These are phyloP conservation scores for Drosophila auraria DNA, from an alignment of 1,140 invertebrate genomes.

Conservation along the genomic window DNA sequence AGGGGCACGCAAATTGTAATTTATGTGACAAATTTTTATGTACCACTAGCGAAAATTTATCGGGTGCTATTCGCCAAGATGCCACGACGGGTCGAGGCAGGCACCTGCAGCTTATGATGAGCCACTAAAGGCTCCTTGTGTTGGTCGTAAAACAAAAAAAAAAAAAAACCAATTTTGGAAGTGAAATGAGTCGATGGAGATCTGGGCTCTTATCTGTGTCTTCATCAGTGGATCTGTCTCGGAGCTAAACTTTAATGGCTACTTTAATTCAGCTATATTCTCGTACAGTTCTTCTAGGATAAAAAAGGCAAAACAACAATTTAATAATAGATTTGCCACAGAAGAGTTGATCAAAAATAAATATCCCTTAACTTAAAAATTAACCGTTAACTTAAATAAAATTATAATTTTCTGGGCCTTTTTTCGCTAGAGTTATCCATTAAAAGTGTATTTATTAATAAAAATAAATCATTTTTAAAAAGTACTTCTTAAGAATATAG, in stretches of 20 bases:
- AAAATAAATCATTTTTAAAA: no score
- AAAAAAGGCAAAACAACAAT: not conserved
- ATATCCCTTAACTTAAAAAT: no score
- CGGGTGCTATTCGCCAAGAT: constrained; percentile 29
- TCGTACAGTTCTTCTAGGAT: not conserved
- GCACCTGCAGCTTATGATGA: constrained; percentile 24
- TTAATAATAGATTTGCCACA: not conserved
- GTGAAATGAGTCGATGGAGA: constrained; percentile 2
- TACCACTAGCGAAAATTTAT: constrained; percentile 69
- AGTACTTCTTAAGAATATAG: not conserved
- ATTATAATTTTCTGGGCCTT: not conserved
- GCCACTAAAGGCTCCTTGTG: constrained; percentile 18
- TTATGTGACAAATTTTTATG: constrained; percentile 83
- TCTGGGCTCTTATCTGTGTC: constrained; percentile 1
- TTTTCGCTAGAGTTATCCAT: no score
- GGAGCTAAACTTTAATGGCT: not conserved
- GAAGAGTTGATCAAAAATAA: not conserved
- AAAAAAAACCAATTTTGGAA: constrained; percentile 21
- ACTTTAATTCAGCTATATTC: not conserved
- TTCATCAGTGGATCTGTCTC: constrained; percentile 6
- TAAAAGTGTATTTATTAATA: not conserved
- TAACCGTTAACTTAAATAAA: not conserved
- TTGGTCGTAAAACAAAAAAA: constrained; percentile 14
- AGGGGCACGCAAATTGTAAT: constrained; percentile 78
- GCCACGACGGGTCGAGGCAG: constrained; percentile 26